phyloP scores from a whole-genome alignment of 2,113 vertebrate species.

The Onychorhynchus coronatus region DNA sequence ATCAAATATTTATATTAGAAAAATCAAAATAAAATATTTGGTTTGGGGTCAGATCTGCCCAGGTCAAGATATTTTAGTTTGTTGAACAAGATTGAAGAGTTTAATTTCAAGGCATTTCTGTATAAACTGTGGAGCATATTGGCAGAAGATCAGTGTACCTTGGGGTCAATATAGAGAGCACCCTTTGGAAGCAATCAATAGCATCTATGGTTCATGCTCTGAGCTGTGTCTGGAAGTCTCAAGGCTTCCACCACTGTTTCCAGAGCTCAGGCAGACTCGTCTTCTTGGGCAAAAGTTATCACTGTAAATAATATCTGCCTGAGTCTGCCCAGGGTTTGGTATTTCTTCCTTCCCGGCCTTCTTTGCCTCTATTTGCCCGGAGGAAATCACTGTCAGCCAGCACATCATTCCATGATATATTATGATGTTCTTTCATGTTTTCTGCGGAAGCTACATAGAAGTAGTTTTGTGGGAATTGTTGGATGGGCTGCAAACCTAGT shows the following conservation, averaged over 20 bases:
- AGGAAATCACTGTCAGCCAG: not conserved
- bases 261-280: not conserved
- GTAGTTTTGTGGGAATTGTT: not conserved
- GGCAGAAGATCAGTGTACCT: not conserved
- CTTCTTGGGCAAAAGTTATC: not conserved
- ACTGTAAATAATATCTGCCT: not conserved
- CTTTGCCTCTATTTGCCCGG: not conserved
- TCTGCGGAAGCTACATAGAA: not conserved
- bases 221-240: not conserved
- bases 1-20: not conserved
- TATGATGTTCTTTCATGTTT: not conserved
- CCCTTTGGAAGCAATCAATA: not conserved
- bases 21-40: not conserved
- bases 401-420: not conserved
- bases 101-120: not conserved
- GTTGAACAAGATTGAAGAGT: not conserved
- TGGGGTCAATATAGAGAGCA: not conserved
- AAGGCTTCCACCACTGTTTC: not conserved
- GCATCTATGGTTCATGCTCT: not conserved
- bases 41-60: not conserved
- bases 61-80: not conserved
- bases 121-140: not conserved
- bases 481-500: not conserved
- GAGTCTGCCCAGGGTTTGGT: not conserved
- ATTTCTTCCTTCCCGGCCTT: not conserved